Evolutionary conservation across 2,888 invertebrate species (phyloP).

Genomic region (Autographa pulchrina): DNA sequence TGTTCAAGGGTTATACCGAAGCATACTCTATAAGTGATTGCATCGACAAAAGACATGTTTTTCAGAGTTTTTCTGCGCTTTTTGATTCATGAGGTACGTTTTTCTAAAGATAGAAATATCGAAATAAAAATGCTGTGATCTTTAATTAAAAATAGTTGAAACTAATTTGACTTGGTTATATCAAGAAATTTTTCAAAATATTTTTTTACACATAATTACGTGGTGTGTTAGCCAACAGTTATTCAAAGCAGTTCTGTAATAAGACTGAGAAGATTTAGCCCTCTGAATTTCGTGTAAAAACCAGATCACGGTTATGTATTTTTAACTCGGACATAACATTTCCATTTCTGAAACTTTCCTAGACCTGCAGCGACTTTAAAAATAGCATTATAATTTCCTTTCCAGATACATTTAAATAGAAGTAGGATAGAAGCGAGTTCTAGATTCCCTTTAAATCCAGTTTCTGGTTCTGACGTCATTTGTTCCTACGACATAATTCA

Average conservation of each 20-base stretch:
- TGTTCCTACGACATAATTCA: constrained; percentile 10
- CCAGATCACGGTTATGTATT: not conserved
- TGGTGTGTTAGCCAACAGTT: no score
- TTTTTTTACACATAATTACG: no score
- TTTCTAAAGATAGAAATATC: not conserved
- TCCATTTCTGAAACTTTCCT: not conserved
- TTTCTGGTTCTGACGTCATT: not conserved
- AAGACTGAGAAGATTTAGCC: no score
- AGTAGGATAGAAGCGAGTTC: not conserved
- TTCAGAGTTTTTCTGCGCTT: not conserved
- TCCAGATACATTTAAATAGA: constrained; percentile 10
- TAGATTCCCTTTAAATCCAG: constrained; percentile 16
- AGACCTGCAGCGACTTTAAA: not conserved
- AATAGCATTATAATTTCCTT: constrained; percentile 4
- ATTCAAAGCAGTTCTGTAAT: no score
- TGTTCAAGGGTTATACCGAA: not conserved
- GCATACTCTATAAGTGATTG: constrained; percentile 26
- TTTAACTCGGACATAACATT: not conserved
- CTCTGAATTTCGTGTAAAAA: no score
- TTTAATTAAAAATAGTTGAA: no score
- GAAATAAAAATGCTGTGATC: no score
- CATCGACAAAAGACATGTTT: not conserved
- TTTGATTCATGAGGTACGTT: not conserved
- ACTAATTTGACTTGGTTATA: no score
- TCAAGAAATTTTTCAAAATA: no score